Evolutionary conservation across 2,113 vertebrate species (phyloP), one percentile per base, ranked within the genome.

Genomic region (Triplophysa tibetana): DNA sequence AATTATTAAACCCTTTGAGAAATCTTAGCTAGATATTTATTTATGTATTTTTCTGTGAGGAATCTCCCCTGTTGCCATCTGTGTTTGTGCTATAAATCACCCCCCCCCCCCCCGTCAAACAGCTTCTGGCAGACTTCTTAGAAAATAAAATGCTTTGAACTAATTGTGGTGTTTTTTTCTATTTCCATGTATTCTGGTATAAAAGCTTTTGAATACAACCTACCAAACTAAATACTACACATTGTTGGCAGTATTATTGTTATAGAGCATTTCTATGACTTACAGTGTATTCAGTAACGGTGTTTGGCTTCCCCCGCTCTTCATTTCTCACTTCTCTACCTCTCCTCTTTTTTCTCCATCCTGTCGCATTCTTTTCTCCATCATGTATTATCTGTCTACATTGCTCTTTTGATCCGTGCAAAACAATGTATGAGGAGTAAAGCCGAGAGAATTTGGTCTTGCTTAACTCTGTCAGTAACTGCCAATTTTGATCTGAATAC

Each of bases 81-180:
- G 58, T 78, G 52, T 41, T 70, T 69, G 72, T 45, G 23, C 13
- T 41, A 29, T 75, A 1, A 8, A 8, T 75, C 48, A 21, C 52
- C 77, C 41, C 61, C 43, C 41, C 61, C 43, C 43, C 52, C 79
- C 33, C 11, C 61, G 29, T 79, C 80, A 84, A 77, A 79, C 72
- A 85, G 83, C 83, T 85, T 80, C 83, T 82, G 83, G 80, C 77
- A 82, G 83, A 82, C 73, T 70, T 17, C 13, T 11, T 52, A 26
- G n/a, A 76, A 67, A 21, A 77, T 64, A 33, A 14, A 13, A 52
- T 24, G 41, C 33, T 79, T 69, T 24, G 26, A 14, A 56, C 33
- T 16, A 50, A 45, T 50, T 12, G 12, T 45, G 52, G 33, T 43
- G 21, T 77, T 77, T 26, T 70, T 60, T 74, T 64, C 48, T 16